Base-by-base conservation (phyloP, 2,797 vertebrate genomes). In the Danio aesculapii region DNA sequence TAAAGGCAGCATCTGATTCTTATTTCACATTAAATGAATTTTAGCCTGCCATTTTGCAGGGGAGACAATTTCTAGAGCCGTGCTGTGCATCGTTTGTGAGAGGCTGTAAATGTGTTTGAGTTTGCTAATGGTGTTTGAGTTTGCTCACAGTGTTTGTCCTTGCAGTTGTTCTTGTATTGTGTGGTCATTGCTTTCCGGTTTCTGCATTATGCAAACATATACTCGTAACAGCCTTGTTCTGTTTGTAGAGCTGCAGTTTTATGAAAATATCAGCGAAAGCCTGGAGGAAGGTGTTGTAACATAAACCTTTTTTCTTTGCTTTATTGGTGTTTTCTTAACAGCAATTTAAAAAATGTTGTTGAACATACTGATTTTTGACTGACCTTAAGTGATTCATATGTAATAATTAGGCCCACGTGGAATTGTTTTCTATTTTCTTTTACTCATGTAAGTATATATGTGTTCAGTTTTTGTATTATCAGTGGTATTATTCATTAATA, bases 1-100 rank as follows among this genome's bases (percentile, higher is more conserved):
- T 59, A 52, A 53, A 70, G 69, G n/a, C 66, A 50, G 14, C 55
- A 62, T 79, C 47, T 52, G 46, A 21, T 70, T 69, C 55, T 43
- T 52, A 49, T 78, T 61, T 70, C 7, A 12, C 8, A 11, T 41
- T 41, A 50, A 10, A 52, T 17, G 44, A 30, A 16, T 59, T 57
- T 16, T 12, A n/a, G 57, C 43, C 47, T 71, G 8, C 30, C 12
- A 21, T 55, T 69, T 55, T 72, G 47, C 49, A 21, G 43, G 6
- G 4, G 12, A 46, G 6, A 17, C 19, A 21, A 57, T 73, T 57
- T 80, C 43, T 72, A 3, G 7, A 67, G 39, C 10, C 8, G 6
- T 9, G n/a, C 9, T 9, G 49, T 16, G 9, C 49, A 6, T 19
- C 39, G 7, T 62, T 2, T 72, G 16, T 53, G 47, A 61, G 12